phyloP scores from a whole-genome alignment of 2,113 vertebrate genomes.

The Nanorana parkeri region DNA sequence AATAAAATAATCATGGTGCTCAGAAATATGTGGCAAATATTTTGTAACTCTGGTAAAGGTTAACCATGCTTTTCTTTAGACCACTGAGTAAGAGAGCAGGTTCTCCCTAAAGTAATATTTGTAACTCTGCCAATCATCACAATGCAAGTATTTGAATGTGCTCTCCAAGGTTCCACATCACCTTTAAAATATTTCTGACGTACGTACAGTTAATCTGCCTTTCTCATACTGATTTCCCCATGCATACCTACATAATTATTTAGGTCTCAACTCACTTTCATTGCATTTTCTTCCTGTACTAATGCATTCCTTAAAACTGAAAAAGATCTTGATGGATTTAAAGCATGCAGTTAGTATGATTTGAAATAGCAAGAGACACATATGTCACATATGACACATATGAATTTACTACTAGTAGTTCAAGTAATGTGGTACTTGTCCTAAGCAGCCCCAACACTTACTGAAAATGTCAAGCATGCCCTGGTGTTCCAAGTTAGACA shows the following conservation, averaged over 20 bases:
- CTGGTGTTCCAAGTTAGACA: no score
- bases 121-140: conserved; percentile 60
- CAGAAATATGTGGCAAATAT: conserved; percentile 63
- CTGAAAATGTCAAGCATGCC: no score
- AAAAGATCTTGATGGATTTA: conserved; percentile 6
- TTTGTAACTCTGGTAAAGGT: conserved; percentile 60
- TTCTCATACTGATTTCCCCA: conserved; percentile 32
- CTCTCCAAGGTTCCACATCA: conserved; percentile 54
- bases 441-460: no score
- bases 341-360: no score
- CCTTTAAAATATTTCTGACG: conserved; percentile 55
- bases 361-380: no score
- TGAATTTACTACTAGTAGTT: no score
- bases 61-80: conserved; percentile 61
- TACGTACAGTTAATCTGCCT: conserved; percentile 39
- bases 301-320: not conserved
- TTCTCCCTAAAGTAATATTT: conserved; percentile 61
- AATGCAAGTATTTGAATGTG: conserved; percentile 62
- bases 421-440: no score
- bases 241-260: conserved; percentile 23
- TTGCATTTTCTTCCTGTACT: not conserved
- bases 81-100: conserved; percentile 60
- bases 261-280: not conserved
- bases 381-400: no score
- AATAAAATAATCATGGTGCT: conserved; percentile 65